Evolutionary conservation across 1,140 invertebrate species (phyloP), one percentile per base, ranked within the genome.

Genomic region (Drosophila trapezifrons): DNA sequence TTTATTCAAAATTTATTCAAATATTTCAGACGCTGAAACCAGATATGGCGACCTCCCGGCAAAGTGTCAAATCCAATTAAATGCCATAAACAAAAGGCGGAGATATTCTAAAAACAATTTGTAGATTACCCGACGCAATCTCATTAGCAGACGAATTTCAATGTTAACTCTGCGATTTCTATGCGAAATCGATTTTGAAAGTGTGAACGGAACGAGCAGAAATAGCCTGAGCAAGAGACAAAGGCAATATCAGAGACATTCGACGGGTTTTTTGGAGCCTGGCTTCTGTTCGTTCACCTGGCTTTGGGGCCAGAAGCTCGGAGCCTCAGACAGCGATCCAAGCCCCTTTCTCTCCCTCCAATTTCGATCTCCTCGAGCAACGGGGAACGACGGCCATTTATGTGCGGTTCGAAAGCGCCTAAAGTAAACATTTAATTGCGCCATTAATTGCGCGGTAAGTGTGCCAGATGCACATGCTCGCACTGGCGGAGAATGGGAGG

Each of bases 371-470:
- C 66, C 76, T 70, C 58, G 37, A 22, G 52, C 25, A 49, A 47
- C 18, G 57, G 51, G 17, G 56, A 46, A 63, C 58, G 70, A 43
- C 80, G 60, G 72, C 80, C 80, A 85, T 80, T 85, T 73, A 85
- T 78, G 74, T 67, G 76, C 51, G 63, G 79, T 60, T 87, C 43
- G 72, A 76, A 79, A 83, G 83, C 83, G 84, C 57, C 79, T 83
- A 90, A 87, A 84, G 84, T 89, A 89, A 87, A 87, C 84, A 89
- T 89, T 89, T 89, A 87, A 89, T 89, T 87, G 84, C 73, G 80
- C 80, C 85, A 87, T 87, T 87, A 87, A 87, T 87, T 87, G 84
- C 77, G 73, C 76, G 72, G 84, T 78, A 87, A 87, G 84, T 87
- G 85, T 87, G 84, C 84, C 84, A 87, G 84, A 87, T 89, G 83